Percentiles rank a stretch among this genome's conserved stretches.
Evolutionary conservation across 2,888 invertebrate species (phyloP).

Genomic region (Amphipoea oculea): DNA sequence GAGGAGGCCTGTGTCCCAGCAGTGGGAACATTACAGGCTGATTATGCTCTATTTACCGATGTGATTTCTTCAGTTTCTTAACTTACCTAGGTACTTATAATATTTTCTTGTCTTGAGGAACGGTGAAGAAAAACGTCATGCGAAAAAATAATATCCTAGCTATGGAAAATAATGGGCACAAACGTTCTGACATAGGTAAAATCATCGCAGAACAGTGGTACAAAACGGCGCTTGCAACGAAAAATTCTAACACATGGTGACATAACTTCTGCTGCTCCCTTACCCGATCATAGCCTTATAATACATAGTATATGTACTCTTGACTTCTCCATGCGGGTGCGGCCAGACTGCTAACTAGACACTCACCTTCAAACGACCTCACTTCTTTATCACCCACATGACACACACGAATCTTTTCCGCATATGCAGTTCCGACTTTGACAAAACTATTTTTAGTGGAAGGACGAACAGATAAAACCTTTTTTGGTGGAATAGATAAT

Average conservation of each 20-base stretch:
- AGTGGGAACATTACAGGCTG: too few species aligned
- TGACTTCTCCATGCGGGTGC: conserved; percentile 69
- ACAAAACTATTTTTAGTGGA: conserved; percentile 64
- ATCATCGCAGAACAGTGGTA: background rate
- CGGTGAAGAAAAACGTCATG: too few species aligned
- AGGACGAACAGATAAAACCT: conserved; percentile 55
- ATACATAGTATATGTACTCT: conserved; percentile 1
- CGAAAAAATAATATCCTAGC: too few species aligned
- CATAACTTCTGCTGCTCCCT: background rate
- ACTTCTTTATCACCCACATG: conserved; percentile 61
- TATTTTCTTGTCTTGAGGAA: too few species aligned
- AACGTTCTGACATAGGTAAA: too few species aligned
- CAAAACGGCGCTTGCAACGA: too few species aligned
- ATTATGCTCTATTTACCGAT: too few species aligned
- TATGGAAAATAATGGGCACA: too few species aligned
- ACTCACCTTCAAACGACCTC: conserved; percentile 72
- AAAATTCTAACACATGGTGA: background rate
- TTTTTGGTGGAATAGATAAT: conserved; percentile 43
- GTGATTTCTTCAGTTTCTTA: too few species aligned
- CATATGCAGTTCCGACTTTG: conserved; percentile 69
- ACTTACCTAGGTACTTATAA: too few species aligned
- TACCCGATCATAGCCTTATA: background rate
- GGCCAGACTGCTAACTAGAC: conserved; percentile 72
- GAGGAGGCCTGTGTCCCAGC: too few species aligned
- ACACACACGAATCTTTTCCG: conserved; percentile 60